Base-by-base conservation (phyloP, 2,113 vertebrate species). In the Poeciliopsis retropinna region DNA sequence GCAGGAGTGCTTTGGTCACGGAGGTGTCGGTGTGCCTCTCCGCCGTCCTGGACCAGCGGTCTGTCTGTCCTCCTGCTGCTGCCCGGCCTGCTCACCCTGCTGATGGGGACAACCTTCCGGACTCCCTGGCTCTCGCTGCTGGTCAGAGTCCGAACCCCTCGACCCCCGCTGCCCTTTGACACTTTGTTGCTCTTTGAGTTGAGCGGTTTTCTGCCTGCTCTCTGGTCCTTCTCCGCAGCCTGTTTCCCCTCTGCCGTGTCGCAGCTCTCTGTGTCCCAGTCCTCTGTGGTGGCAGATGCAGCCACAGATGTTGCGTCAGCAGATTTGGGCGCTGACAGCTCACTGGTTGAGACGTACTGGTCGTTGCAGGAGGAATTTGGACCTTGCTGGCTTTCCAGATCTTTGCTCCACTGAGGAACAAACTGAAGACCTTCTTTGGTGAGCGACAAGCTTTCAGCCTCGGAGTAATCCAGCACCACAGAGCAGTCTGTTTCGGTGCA, bases 71-170 rank as follows among this genome's bases (percentile, higher is more conserved):
- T 92, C 85, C 94, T 97, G 22, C 60, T 89, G 68, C 90, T 95
- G 0, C 85, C 70, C 0, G 92, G 84, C 77, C 94, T 93, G 75
- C 83, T 93, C 3, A 93, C 87, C 74, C 94, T 96, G 77, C 93
- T 94, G 73, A 99, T 96, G 63, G 97, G 97, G 30, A 99, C 95
- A 2, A 98, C 96, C 76, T 97, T 98, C 64, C 97, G 94, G 95
- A 99, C 95, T 41, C 92, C 95, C 82, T 96, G 95, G 25, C 85
- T 96, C 89, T 99, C 97, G 0, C 93, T 95, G 80, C 89, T 84
- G 13, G 94, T 96, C 85, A 97, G 83, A 9, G 91, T 96, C 77
- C 97, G 93, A 44, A 96, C 89, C 0, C 91, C 83, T 44, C 90
- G 96, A 34, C 84, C 74, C n/a, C 79, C 85, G 19, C 85, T 88